These are phyloP conservation scores for Pinctada fucata DNA, from an alignment of 2,888 invertebrate species.

Conservation along the genomic window DNA sequence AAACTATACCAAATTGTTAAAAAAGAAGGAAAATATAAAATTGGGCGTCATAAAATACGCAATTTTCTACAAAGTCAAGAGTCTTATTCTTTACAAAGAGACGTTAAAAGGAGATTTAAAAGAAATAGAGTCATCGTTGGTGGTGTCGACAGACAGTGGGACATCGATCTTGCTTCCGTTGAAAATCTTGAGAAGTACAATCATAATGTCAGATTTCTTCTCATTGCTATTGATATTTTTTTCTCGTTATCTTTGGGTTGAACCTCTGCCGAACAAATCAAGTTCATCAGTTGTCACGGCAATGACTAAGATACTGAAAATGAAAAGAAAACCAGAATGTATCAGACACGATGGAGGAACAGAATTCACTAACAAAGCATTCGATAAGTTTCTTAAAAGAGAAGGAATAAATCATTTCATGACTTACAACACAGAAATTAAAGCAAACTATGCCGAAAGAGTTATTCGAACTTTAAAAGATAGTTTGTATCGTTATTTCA, in stretches of 20 bases:
- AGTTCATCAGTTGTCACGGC: neutral
- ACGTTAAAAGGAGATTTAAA: neutral
- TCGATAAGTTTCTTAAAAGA: slow-evolving; percentile 21
- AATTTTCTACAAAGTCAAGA: no score
- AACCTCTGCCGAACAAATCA: slow-evolving; percentile 21
- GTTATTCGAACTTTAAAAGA: slow-evolving; percentile 35
- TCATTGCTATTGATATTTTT: no score
- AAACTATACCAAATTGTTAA: slow-evolving; percentile 19
- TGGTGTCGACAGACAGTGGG: slow-evolving; percentile 15
- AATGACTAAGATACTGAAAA: slow-evolving; percentile 8
- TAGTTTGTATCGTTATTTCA: slow-evolving; percentile 31
- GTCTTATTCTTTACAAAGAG: neutral
- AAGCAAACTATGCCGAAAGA: slow-evolving; percentile 36
- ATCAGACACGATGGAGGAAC: no score
- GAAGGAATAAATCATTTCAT: slow-evolving; percentile 15
- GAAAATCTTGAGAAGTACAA: slow-evolving; percentile 8
- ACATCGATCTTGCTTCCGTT: slow-evolving; percentile 17
- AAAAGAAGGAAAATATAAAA: slow-evolving; percentile 17
- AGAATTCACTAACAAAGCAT: slow-evolving; percentile 29
- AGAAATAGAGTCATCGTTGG: slow-evolving; percentile 13
- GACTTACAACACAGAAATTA: slow-evolving; percentile 35
- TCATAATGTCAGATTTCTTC: slow-evolving; percentile 8
- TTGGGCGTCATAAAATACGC: slow-evolving; percentile 13
- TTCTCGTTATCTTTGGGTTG: slow-evolving; percentile 13
- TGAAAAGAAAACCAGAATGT: slow-evolving; percentile 18